Evolutionary conservation across 2,113 vertebrate species (phyloP), one percentile per base, ranked within the genome.

Genomic region (Podiceps cristatus): DNA sequence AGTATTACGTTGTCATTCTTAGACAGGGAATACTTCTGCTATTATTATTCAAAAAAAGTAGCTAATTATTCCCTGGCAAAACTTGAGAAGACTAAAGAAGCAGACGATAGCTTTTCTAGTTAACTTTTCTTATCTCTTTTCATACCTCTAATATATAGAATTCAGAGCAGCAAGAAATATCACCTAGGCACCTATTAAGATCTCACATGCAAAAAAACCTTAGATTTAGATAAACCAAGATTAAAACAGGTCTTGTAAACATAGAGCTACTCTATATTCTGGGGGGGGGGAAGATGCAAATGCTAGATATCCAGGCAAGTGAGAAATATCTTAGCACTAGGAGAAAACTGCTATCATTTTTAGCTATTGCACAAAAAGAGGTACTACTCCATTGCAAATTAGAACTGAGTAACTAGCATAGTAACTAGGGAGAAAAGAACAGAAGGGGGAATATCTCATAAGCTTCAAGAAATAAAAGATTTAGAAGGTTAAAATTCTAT

Each of bases 391-490:
- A 28, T 0, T 71, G 8, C 1, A 49, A 74, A 40, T 45, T 33
- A 8, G 9, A 66, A 7, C 4, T 49, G 16, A 63, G 27, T n/a
- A 75, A 33, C 3, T 72, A 45, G 8, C 3, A 29, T 3, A 3
- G 0, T 3, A 84, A 40, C 5, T 7, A 63, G 67, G 3, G 1
- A 9, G 20, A 83, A 80, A 31, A 16, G 3, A 47, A 13, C 0
- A 4, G 1, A 9, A 3, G 4, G 4, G 8, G 5, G 4, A 7
- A 18, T 31, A 5, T 5, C 3, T 31, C 5, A 33, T 19, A 16
- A 35, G 3, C 3, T 55, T 58, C 3, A 69, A n/a, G 2, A 44
- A 79, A 20, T 2, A 56, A 58, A 2, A 68, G 3, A 49, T 56
- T 68, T 33, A 62, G 11, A 40, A 28, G 5, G 1, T 3, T 60